A percentile compares a stretch with the other conserved stretches of the same genome.
phyloP scores from a whole-genome alignment of 2,888 invertebrate species.

The Lepidochitona cinerea region DNA sequence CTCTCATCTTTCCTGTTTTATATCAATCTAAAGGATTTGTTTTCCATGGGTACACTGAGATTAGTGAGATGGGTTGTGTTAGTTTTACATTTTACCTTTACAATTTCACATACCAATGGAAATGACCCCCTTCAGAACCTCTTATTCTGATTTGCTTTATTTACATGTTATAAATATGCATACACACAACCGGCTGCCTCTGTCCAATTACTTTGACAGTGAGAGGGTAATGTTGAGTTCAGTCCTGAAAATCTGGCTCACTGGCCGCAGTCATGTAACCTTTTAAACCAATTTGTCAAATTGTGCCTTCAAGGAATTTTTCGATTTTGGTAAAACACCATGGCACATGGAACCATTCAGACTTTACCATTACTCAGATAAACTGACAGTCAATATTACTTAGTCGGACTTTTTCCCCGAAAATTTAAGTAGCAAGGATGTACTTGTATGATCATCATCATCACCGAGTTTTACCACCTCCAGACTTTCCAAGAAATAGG shows the following conservation, averaged over 20 bases:
- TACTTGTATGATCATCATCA: neutral
- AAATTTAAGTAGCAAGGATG: neutral
- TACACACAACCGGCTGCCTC: neutral
- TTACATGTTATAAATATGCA: constrained; percentile 3
- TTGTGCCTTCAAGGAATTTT: no score
- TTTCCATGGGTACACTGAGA: no score
- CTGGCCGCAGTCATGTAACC: neutral
- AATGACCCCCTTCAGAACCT: neutral
- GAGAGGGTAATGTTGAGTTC: neutral
- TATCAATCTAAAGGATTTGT: neutral
- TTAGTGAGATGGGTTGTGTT: no score
- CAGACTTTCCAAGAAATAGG: neutral
- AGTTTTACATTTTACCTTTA: no score
- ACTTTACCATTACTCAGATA: no score
- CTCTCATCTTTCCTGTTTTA: neutral
- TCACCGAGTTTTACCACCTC: neutral
- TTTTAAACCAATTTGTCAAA: no score
- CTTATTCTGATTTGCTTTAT: neutral
- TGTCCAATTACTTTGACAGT: neutral
- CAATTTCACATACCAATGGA: no score
- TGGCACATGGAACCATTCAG: no score
- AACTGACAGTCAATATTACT: no score
- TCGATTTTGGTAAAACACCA: no score
- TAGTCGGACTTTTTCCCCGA: no score
- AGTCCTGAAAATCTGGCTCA: neutral